These are phyloP conservation scores for Leptarthrus brevirostris DNA, from an alignment of 2,888 invertebrate genomes.

Conservation along the genomic window DNA sequence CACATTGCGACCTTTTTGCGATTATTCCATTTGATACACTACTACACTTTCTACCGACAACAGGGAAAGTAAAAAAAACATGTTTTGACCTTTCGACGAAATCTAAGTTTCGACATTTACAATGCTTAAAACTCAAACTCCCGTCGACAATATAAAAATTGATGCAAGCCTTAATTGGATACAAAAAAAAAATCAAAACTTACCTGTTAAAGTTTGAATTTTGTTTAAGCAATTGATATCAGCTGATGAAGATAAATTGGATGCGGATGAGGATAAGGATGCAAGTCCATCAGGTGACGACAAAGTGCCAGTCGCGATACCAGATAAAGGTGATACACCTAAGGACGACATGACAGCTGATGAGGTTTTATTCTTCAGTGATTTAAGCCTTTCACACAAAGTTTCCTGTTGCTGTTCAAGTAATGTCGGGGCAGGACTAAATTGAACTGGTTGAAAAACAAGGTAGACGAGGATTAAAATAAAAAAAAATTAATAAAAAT, in stretches of 20 bases:
- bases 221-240: constrained; percentile 44
- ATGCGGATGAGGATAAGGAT: constrained; percentile 45
- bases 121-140: no score
- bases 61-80: no score
- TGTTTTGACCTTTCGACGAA: no score
- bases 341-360: constrained; percentile 54
- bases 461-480: neutral
- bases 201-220: constrained; percentile 45
- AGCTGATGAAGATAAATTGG: constrained; percentile 48
- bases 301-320: constrained; percentile 38
- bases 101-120: no score
- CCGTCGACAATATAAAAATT: no score
- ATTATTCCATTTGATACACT: no score
- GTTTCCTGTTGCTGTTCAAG: constrained; percentile 89
- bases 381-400: constrained; percentile 80
- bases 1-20: no score
- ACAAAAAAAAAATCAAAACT: no score
- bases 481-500: constrained; percentile 10
- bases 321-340: constrained; percentile 31
- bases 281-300: constrained; percentile 45
- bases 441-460: constrained; percentile 70
- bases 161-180: no score
- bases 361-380: constrained; percentile 56
- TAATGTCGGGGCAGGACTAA: constrained; percentile 85
- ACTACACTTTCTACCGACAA: no score